Evolutionary conservation across 2,888 invertebrate species (phyloP), one percentile per base, ranked within the genome.

Genomic region (Metacarcinus magister): DNA sequence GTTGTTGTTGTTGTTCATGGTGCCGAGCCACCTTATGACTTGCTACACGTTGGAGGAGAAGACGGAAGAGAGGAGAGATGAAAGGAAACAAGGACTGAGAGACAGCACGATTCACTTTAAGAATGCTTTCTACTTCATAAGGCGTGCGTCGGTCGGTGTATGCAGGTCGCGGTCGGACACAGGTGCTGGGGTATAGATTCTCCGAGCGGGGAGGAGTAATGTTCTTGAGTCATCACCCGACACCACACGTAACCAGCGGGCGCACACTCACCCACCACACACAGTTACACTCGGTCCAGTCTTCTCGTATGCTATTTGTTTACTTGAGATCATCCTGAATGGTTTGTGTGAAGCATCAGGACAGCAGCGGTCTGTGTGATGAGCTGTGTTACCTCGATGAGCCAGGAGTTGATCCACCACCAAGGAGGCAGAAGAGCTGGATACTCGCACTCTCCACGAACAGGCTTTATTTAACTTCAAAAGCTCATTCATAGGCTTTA

Each of bases 161-260:
- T 82, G 28, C n/a, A 10, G 75, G n/a, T 28, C 28, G 75, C 75
- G 75, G 75, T 23, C 23, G 23, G 60, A 23, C 60, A 23, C 60
- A 60, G 60, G 60, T 60, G 48, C 10, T 48, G 48, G 48, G 48
- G 10, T 13, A 13, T 48, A 13, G 67, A 19, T 67, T 67, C 19
- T 67, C 67, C 67, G 67, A 19, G 67, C 67, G n/a, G 60, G n/a
- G 46, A n/a, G 54, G 93, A 48, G 48, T 48, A 48, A 48, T 7
- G 48, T 48, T 13, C 48, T 48, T 2, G 48, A 54, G 39, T 48
- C 93, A n/a, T 54, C 93, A 48, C 93, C 93, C 28, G 54, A 93
- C n/a, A 54, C 46, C 54, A 54, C 93, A 13, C n/a, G 54, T 13
- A 93, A 19, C 19, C 67, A n/a, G 67, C 23, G 67, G 67, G 19